Conservation (phyloP, 2,113 vertebrate genomes). For the Anser cygnoides region DNA sequence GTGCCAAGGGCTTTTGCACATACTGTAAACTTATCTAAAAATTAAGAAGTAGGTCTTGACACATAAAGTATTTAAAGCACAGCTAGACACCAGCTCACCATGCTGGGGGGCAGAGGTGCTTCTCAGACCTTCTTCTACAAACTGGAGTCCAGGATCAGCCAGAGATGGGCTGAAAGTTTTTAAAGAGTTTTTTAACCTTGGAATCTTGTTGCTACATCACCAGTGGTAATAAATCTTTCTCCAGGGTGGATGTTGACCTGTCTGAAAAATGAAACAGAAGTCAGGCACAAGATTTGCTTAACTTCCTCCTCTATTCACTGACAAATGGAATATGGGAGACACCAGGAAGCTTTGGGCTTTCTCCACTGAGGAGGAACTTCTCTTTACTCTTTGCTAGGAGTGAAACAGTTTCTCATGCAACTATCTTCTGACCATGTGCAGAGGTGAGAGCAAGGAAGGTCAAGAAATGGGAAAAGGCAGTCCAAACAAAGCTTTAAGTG, state of each 20-base stretch:
- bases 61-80: background rate
- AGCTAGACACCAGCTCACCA: background rate
- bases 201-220: background rate
- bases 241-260: background rate
- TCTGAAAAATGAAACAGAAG: background rate
- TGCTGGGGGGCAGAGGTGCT: background rate
- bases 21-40: background rate
- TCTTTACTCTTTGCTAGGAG: background rate
- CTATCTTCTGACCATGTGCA: background rate
- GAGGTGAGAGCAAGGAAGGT: background rate
- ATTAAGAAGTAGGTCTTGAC: background rate
- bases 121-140: background rate
- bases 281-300: background rate
- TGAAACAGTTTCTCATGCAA: background rate
- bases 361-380: background rate
- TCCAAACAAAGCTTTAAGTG: background rate
- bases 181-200: background rate
- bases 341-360: background rate
- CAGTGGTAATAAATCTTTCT: background rate
- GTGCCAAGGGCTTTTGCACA: background rate
- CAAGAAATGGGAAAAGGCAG: background rate
- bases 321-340: background rate
- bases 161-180: background rate
- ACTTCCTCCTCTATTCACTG: background rate
- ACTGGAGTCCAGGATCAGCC: background rate